Evolutionary conservation across 2,888 invertebrate species (phyloP).

Genomic region (Volucella bombylans): DNA sequence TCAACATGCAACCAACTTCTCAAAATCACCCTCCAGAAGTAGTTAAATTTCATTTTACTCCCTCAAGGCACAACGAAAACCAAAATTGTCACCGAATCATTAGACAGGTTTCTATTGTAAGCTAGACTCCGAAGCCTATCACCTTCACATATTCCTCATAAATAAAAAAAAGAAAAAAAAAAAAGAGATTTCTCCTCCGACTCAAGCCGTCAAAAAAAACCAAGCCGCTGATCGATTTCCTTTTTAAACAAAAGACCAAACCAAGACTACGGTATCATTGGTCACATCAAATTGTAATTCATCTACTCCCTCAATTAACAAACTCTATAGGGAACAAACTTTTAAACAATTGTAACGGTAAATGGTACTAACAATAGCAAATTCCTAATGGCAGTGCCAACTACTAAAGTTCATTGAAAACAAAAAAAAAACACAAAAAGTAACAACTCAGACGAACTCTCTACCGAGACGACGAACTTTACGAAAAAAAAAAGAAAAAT

Average conservation of each 20-base stretch:
- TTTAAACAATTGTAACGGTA: constrained; percentile 21
- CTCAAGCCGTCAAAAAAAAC: constrained; percentile 1
- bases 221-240: background rate
- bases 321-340: constrained; percentile 39
- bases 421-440: background rate
- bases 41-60: too few relatives aligned
- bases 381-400: constrained; percentile 1
- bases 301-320: constrained; percentile 22
- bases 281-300: constrained; percentile 23
- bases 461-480: constrained; percentile 32
- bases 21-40: too few relatives aligned
- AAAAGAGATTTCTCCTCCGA: background rate
- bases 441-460: constrained; percentile 13
- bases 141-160: background rate
- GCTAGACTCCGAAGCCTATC: too few relatives aligned
- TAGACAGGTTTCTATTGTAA: too few relatives aligned
- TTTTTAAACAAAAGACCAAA: background rate
- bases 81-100: too few relatives aligned
- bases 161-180: background rate
- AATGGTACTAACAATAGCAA: constrained; percentile 41
- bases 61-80: too few relatives aligned
- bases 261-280: constrained; percentile 9
- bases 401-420: constrained; percentile 46
- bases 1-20: too few relatives aligned
- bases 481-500: background rate